Conservation (phyloP, 2,113 vertebrate genomes). For the Athene noctua region DNA sequence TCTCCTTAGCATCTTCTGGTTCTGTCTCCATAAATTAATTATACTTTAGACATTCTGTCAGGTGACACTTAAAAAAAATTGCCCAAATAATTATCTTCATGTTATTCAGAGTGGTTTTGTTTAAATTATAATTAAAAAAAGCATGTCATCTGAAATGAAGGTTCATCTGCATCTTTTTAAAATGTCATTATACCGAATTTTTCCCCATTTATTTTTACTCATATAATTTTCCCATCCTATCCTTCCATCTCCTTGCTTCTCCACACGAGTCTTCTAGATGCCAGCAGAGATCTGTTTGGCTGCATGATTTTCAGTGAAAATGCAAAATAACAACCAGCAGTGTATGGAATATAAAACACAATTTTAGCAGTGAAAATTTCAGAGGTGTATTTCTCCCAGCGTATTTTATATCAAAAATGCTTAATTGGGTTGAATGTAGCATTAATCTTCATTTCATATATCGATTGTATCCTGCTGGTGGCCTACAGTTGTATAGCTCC, state of each 20-base stretch:
- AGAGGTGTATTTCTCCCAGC: background rate
- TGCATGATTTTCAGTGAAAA: background rate
- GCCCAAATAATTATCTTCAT: background rate
- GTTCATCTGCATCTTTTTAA: slow-evolving; percentile 47
- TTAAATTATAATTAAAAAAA: background rate
- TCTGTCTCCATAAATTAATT: background rate
- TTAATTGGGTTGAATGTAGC: background rate
- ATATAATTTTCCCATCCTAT: slow-evolving; percentile 4
- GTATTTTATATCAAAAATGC: background rate
- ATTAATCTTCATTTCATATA: background rate
- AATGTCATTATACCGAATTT: background rate
- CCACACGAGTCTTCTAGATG: background rate
- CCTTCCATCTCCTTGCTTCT: background rate
- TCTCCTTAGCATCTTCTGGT: background rate
- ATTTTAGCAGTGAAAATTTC: background rate
- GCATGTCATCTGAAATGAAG: background rate
- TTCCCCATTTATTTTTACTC: slow-evolving; percentile 12
- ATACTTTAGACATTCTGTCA: background rate
- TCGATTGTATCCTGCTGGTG: background rate
- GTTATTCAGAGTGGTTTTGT: background rate
- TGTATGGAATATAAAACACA: background rate
- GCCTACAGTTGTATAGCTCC: background rate
- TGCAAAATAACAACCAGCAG: background rate
- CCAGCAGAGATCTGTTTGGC: background rate
- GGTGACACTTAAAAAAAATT: background rate